Percentiles rank a stretch among this genome's conserved stretches.
Conservation (phyloP, 2,888 invertebrate species). For the Tenthredo distinguenda region DNA sequence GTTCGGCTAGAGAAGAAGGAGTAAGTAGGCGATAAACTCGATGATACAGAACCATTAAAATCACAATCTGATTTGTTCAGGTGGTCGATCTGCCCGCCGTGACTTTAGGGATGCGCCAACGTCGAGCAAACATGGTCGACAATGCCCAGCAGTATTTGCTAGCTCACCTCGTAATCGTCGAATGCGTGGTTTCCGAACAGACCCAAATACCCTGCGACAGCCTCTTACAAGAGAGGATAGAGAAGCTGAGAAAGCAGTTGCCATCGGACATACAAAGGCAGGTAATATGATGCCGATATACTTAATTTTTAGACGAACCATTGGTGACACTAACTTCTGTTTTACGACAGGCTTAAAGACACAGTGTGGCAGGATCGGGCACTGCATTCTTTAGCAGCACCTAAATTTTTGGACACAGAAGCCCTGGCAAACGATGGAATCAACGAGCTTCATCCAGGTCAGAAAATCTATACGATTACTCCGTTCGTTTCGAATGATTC, state of each 20-base stretch:
- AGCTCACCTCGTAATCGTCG: slow-evolving; percentile 77
- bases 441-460: slow-evolving; percentile 74
- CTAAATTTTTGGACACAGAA: slow-evolving; percentile 58
- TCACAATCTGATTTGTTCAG: slow-evolving; percentile 53
- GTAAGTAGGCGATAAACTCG: slow-evolving; percentile 51
- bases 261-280: slow-evolving; percentile 71
- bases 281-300: slow-evolving; percentile 52
- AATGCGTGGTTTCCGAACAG: slow-evolving; percentile 74
- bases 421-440: slow-evolving; percentile 75
- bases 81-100: slow-evolving; percentile 66
- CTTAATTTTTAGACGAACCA: neutral
- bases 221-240: slow-evolving; percentile 66
- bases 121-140: slow-evolving; percentile 71
- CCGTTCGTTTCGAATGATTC: neutral
- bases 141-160: slow-evolving; percentile 78
- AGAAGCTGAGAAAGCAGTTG: slow-evolving; percentile 66
- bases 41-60: too few species aligned
- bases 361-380: slow-evolving; percentile 77
- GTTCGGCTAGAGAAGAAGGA: slow-evolving; percentile 77
- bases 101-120: slow-evolving; percentile 61
- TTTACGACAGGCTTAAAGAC: slow-evolving; percentile 67
- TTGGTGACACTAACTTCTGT: neutral
- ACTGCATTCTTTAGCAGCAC: slow-evolving; percentile 66
- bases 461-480: neutral
- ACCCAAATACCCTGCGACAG: slow-evolving; percentile 75